These are phyloP conservation scores for Catostylus mosaicus DNA, from an alignment of 30 jellyfish, hydroid and myxozoan species.

Conservation along the genomic window DNA sequence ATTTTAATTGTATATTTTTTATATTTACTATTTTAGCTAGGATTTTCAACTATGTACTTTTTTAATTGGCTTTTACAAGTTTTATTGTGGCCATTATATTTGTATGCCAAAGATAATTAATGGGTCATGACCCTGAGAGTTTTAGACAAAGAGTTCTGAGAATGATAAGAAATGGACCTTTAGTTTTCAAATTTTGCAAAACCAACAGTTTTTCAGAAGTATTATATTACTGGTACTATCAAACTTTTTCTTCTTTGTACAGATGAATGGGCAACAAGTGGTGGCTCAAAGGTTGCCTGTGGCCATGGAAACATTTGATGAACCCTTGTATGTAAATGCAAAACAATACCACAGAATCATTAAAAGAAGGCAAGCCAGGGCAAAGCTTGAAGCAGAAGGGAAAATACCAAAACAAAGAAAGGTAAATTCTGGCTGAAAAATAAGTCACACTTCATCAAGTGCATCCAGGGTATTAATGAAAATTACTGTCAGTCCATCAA, in stretches of 20 bases:
- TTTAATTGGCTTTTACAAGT: too few relatives aligned
- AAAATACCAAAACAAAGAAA: constrained; percentile 96
- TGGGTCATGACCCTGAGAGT: too few relatives aligned
- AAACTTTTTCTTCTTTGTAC: not conserved
- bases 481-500: too few relatives aligned
- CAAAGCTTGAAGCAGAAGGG: constrained; percentile 99
- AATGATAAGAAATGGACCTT: too few relatives aligned
- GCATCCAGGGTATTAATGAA: too few relatives aligned
- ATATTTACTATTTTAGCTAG: too few relatives aligned
- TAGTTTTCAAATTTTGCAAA: not conserved
- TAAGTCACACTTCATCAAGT: too few relatives aligned
- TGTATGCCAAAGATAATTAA: too few relatives aligned
- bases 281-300: constrained; percentile 97
- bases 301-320: constrained; percentile 97
- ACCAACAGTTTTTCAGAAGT: not conserved
- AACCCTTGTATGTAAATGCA: constrained; percentile 97
- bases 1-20: too few relatives aligned
- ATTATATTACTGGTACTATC: not conserved
- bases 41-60: too few relatives aligned
- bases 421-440: constrained; percentile 14
- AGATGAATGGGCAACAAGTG: constrained; percentile 99
- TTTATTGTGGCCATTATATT: too few relatives aligned
- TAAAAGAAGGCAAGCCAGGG: constrained; percentile 95
- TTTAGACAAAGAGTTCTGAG: too few relatives aligned
- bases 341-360: constrained; percentile 96